Evolutionary conservation across 2,797 vertebrate species (phyloP).

Genomic region (Poecilia wingei): DNA sequence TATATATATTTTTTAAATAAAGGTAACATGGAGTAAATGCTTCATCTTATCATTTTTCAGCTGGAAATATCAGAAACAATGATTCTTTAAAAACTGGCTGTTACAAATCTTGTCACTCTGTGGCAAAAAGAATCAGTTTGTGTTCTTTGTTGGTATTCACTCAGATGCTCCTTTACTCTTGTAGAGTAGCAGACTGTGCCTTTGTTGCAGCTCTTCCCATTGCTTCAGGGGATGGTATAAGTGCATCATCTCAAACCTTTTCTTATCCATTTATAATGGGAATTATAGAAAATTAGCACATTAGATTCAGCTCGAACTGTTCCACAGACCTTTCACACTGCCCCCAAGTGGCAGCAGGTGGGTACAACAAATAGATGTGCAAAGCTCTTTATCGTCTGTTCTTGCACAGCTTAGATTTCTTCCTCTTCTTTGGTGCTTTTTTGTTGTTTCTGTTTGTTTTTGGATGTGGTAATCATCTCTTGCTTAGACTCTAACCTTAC

Average conservation of each 20-base stretch:
- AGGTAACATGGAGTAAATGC: neutral
- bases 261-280: too few relatives aligned
- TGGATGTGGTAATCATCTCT: neutral
- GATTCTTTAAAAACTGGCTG: too few relatives aligned
- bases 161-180: neutral
- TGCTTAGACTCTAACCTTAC: conserved; percentile 19
- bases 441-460: neutral
- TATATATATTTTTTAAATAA: neutral
- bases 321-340: neutral
- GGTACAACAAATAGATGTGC: neutral
- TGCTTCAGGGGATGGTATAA: neutral
- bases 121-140: neutral
- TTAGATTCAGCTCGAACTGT: neutral
- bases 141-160: neutral
- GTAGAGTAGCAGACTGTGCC: neutral
- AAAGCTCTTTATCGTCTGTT: neutral
- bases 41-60: neutral
- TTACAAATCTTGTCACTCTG: neutral
- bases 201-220: neutral
- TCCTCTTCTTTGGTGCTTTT: neutral
- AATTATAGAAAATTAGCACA: neutral
- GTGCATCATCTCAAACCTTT: neutral
- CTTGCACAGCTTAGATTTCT: neutral
- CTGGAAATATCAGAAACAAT: neutral
- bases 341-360: conserved; percentile 3